These are phyloP conservation scores for Anagyrus pseudococci DNA, from an alignment of 2,888 invertebrate genomes.

Conservation along the genomic window DNA sequence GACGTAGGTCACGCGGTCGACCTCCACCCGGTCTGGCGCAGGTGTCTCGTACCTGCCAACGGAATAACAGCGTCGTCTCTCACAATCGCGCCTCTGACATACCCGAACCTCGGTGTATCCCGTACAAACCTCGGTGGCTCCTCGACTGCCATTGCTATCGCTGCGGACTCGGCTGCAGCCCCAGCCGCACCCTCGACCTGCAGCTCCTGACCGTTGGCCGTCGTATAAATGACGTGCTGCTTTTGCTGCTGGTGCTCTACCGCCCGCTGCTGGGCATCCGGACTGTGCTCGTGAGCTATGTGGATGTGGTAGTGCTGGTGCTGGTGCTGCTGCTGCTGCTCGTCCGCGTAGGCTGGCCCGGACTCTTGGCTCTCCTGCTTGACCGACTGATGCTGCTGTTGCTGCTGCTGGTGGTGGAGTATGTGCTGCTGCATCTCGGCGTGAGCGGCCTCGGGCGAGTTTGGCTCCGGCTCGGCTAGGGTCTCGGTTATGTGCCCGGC, in stretches of 20 bases:
- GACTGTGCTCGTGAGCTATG: conserved; percentile 48
- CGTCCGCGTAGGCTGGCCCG: neutral
- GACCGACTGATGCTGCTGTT: conserved; percentile 10
- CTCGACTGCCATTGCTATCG: conserved; percentile 59
- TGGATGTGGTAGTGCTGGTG: conserved; percentile 55
- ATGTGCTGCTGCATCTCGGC: conserved; percentile 35
- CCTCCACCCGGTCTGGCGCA: conserved; percentile 51
- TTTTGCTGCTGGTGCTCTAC: conserved; percentile 38
- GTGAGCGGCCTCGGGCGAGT: conserved; percentile 46
- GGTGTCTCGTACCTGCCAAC: conserved; percentile 52
- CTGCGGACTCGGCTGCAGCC: conserved; percentile 50
- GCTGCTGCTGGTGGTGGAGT: conserved; percentile 34
- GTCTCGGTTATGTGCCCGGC: conserved; percentile 67
- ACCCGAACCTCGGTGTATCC: too few relatives aligned
- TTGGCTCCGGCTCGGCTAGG: conserved; percentile 49
- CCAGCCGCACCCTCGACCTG: conserved; percentile 48
- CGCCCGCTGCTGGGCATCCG: conserved; percentile 43
- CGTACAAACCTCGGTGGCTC: conserved; percentile 58
- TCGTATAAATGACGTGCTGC: conserved; percentile 51
- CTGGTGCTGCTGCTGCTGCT: conserved; percentile 47
- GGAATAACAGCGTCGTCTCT: too few relatives aligned
- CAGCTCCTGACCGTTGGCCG: conserved; percentile 50
- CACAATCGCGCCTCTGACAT: too few relatives aligned
- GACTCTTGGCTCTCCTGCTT: conserved; percentile 45
- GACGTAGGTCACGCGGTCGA: conserved; percentile 48